A percentile compares a stretch with the other conserved stretches of the same genome.
Evolutionary conservation across 2,888 invertebrate species (phyloP).

Genomic region (Lysandra bellargus): DNA sequence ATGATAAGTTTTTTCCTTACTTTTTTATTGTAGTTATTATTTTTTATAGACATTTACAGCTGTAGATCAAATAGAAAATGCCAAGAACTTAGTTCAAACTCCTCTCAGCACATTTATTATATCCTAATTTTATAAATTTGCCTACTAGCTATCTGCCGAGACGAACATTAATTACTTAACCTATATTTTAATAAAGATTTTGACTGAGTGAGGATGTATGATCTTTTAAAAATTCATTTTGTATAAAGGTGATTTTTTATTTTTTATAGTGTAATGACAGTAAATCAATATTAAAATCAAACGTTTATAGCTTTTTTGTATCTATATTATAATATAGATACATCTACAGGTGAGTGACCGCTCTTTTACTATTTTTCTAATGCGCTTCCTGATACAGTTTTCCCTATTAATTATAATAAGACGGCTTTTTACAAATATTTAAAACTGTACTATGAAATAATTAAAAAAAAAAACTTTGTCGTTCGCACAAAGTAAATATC

Average conservation of each 20-base stretch:
- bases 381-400: not conserved
- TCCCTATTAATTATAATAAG: not conserved
- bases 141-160: no score
- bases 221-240: no score
- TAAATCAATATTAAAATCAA: no score
- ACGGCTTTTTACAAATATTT: not conserved
- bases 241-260: no score
- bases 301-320: no score
- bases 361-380: not conserved
- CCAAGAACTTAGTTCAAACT: not conserved
- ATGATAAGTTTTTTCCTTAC: not conserved
- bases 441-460: not conserved
- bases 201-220: no score
- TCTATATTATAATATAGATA: not conserved
- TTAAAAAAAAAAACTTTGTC: not conserved
- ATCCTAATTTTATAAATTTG: no score
- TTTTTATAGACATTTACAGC: not conserved
- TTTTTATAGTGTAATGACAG: no score
- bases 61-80: not conserved
- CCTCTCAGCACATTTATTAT: no score
- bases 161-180: no score
- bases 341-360: not conserved
- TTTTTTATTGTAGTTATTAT: not conserved
- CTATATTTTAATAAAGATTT: no score
- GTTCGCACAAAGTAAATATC: not conserved